Evolutionary conservation across 1,140 invertebrate species (phyloP).

Genomic region (Caenorhabditis remanei): DNA sequence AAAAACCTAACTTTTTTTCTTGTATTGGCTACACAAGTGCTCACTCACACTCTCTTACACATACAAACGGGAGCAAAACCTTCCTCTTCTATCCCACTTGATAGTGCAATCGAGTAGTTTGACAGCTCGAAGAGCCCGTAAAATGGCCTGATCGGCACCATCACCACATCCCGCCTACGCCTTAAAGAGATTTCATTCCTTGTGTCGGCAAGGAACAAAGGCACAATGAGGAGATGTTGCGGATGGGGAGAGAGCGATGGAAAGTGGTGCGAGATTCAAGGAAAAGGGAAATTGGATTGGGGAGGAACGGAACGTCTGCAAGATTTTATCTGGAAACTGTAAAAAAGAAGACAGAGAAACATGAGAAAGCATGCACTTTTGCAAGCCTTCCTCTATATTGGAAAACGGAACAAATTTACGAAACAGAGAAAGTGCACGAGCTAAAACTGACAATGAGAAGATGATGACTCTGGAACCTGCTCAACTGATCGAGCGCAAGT

Average conservation of each 20-base stretch:
- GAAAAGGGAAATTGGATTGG: neutral
- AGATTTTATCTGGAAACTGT: slow-evolving; percentile 29
- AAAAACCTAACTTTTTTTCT: slow-evolving; percentile 21
- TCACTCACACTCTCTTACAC: slow-evolving; percentile 2
- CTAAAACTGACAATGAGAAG: no score
- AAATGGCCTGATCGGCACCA: slow-evolving; percentile 34
- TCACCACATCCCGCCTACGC: slow-evolving; percentile 14
- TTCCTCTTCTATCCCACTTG: slow-evolving; percentile 21
- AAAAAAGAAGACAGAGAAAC: neutral
- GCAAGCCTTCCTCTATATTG: neutral
- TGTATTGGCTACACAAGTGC: slow-evolving; percentile 35
- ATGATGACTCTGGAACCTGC: no score
- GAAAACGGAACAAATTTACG: neutral
- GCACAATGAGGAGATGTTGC: neutral
- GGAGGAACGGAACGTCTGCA: neutral
- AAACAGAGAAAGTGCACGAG: no score
- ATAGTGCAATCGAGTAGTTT: slow-evolving; percentile 49
- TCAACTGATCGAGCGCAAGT: no score
- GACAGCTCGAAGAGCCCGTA: slow-evolving; percentile 43
- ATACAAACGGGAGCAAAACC: neutral
- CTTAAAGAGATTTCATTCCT: neutral
- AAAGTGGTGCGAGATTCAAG: slow-evolving; percentile 22
- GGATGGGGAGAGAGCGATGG: slow-evolving; percentile 1
- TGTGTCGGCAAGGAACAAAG: neutral
- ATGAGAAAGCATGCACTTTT: neutral